These are phyloP conservation scores for Smittia aterrima DNA, from an alignment of 2,888 invertebrate genomes.

Conservation along the genomic window DNA sequence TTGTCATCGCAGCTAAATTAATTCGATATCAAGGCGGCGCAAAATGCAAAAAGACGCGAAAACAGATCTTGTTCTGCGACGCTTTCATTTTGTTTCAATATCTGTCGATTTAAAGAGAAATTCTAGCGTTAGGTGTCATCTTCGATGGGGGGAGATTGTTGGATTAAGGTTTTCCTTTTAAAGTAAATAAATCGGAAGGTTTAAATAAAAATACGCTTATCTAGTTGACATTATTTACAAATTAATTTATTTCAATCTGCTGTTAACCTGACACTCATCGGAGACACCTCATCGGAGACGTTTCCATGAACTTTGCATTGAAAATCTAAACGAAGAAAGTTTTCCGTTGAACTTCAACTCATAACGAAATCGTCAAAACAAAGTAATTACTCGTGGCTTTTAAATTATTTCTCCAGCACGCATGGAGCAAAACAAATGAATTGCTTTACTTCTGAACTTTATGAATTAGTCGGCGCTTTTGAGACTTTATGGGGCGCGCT, in stretches of 20 bases:
- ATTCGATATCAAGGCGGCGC: neutral
- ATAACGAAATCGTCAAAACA: neutral
- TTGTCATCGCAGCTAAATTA: neutral
- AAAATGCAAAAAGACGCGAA: neutral
- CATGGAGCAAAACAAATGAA: too few species aligned
- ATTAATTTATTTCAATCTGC: too few species aligned
- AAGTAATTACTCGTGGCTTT: neutral
- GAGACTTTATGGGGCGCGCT: slow-evolving; percentile 1
- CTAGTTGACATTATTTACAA: too few species aligned
- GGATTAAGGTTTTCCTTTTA: too few species aligned
- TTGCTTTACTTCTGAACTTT: too few species aligned
- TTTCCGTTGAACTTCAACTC: neutral
- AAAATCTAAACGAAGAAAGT: neutral
- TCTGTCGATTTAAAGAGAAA: neutral
- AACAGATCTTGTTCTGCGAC: neutral
- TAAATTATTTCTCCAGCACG: neutral
- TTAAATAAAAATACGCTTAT: too few species aligned
- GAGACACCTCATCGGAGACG: too few species aligned
- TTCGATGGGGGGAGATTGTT: too few species aligned
- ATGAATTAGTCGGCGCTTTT: neutral
- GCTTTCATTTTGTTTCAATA: neutral
- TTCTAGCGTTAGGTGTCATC: too few species aligned
- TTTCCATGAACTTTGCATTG: neutral
- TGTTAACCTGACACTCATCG: too few species aligned
- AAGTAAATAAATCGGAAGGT: too few species aligned